Base-by-base conservation (phyloP, 2,888 invertebrate genomes). In the Ptilodon capucinus region DNA sequence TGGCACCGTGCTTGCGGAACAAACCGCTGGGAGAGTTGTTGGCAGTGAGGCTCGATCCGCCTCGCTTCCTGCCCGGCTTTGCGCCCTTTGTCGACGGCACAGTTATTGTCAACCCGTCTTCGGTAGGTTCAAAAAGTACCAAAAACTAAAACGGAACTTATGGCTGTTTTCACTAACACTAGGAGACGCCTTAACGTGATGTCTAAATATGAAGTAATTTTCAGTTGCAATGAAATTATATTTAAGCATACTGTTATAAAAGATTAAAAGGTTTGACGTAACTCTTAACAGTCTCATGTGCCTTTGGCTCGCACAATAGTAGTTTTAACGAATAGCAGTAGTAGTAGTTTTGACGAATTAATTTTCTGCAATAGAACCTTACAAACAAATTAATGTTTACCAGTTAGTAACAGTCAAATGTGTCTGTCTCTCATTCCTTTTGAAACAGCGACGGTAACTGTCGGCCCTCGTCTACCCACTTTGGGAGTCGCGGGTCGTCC, bases 21-120 rank as follows among this genome's bases (percentile, higher is more conserved):
- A 95, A 95, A 69, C 93, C 94, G n/a, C 92, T 97, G 18, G 91
- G 93, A 16, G 95, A 96, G 60, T 89, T 97, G 48, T 91, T 97
- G 47, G 92, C 94, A 32, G 94, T 97, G 36, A 92, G 93, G 66
- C 92, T 97, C 45, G 95, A 96, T 71, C 94, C 95, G 25, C 97
- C 97, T 6, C 89, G 93, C 68, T 97, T 97, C 82, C 92, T 97
- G 44, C 95, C 96, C 28, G 97, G 97, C 17, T 98, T 98, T 79
- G 98, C 97, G n/a, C 98, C 98, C 2, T 97, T 98, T 79, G 94
- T 97, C 64, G 98, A 98, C 83, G 97, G 97, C 63, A 96, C 96
- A 19, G 96, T 97, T 56, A 93, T 97, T 61, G 93, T 94, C 43
- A 93, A 93, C 73, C 93, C 94, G 46, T 87, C 86, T 73, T 92